phyloP scores from a whole-genome alignment of 2,888 invertebrate species.

The Empis stercorea region DNA sequence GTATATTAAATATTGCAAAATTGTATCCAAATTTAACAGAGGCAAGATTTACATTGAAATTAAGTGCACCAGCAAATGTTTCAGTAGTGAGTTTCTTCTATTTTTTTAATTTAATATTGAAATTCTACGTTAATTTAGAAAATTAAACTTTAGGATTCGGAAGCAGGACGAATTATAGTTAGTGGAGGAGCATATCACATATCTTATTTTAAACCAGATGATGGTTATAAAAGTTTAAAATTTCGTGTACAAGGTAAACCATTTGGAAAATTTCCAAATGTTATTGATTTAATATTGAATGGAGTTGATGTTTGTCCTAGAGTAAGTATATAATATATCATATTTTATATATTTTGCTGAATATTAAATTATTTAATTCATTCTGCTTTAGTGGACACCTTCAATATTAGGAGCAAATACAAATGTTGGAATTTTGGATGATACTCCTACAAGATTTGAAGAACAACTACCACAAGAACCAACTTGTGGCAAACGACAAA shows the following conservation, averaged over 20 bases:
- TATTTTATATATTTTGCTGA: background rate
- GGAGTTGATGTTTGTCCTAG: constrained; percentile 8
- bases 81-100: constrained; percentile 1
- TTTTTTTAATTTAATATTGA: background rate
- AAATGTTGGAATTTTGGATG: background rate
- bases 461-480: background rate
- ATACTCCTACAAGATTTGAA: background rate
- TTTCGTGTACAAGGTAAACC: constrained; percentile 6
- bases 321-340: background rate
- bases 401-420: background rate
- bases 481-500: constrained; percentile 7
- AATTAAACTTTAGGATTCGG: constrained; percentile 3
- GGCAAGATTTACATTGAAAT: constrained; percentile 1
- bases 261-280: constrained; percentile 5
- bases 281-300: constrained; percentile 6
- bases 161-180: constrained; percentile 1
- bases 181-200: background rate
- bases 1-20: constrained; percentile 3
- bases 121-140: background rate
- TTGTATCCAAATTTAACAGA: constrained; percentile 6
- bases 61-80: background rate
- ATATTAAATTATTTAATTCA: background rate
- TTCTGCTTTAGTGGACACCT: background rate
- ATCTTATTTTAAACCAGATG: constrained; percentile 3
- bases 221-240: constrained; percentile 1